Evolutionary conservation across 2,113 vertebrate species (phyloP).

Genomic region (Pandion haliaetus): DNA sequence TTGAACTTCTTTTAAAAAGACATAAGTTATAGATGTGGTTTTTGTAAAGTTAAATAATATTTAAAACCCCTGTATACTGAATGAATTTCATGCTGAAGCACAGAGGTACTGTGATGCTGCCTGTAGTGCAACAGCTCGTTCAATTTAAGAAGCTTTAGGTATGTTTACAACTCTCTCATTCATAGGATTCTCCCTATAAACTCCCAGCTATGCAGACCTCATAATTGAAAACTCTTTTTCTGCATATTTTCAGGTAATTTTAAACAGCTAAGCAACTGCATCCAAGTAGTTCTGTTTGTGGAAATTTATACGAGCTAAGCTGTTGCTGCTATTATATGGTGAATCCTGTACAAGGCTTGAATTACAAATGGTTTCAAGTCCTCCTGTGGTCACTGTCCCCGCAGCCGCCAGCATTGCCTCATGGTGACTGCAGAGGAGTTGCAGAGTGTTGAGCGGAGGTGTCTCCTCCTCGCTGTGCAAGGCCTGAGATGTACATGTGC

Average conservation of each 20-base stretch:
- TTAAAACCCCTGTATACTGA: neutral
- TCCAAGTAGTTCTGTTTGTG: neutral
- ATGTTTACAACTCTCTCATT: neutral
- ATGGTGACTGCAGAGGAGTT: neutral
- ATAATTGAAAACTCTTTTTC: neutral
- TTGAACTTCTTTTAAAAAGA: neutral
- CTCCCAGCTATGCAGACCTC: neutral
- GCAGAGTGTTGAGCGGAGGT: no score
- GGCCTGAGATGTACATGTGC: accelerated
- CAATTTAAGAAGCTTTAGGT: neutral
- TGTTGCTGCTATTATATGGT: neutral
- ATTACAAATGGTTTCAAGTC: neutral
- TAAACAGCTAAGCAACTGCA: neutral
- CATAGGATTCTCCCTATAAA: neutral
- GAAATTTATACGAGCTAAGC: neutral
- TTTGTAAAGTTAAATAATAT: neutral
- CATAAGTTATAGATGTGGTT: neutral
- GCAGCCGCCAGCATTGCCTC: neutral
- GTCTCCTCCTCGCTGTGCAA: neutral
- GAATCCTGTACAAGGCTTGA: neutral
- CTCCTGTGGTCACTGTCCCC: neutral
- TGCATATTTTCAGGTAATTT: neutral
- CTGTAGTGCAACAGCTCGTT: neutral
- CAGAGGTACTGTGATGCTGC: neutral
- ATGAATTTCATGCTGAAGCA: neutral